These are phyloP conservation scores for Drosophila fungiperda DNA, from an alignment of 2,888 invertebrate genomes.

Conservation along the genomic window DNA sequence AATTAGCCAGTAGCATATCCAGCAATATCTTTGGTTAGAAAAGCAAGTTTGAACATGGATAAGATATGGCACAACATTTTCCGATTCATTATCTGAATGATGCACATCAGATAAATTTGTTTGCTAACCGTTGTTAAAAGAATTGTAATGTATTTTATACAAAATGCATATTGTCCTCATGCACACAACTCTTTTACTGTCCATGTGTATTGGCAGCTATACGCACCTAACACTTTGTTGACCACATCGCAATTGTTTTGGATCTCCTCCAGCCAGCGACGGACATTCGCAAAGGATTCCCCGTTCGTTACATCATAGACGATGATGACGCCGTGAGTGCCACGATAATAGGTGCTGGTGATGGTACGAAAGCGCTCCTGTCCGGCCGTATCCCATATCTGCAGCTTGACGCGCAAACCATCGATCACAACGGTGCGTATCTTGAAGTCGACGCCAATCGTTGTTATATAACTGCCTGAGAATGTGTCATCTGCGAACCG, in stretches of 20 bases:
- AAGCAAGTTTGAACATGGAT: background rate
- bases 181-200: background rate
- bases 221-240: constrained; percentile 96
- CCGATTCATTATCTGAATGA: background rate
- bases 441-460: constrained; percentile 99
- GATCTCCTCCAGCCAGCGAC: constrained; percentile 99
- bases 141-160: background rate
- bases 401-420: constrained; percentile 95
- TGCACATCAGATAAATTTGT: background rate
- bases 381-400: constrained; percentile 99
- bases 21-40: background rate
- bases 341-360: constrained; percentile 99
- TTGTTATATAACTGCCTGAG: constrained; percentile 98
- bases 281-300: constrained; percentile 99
- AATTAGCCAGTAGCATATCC: background rate
- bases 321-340: constrained; percentile 99
- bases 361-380: constrained; percentile 99
- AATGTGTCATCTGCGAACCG: constrained; percentile 99
- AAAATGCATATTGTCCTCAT: background rate
- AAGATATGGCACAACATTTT: background rate
- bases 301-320: constrained; percentile 99
- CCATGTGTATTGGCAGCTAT: background rate
- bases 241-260: constrained; percentile 99
- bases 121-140: background rate
- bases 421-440: constrained; percentile 97